phyloP scores from a whole-genome alignment of 2,113 vertebrate genomes.

The Oceanites oceanicus region DNA sequence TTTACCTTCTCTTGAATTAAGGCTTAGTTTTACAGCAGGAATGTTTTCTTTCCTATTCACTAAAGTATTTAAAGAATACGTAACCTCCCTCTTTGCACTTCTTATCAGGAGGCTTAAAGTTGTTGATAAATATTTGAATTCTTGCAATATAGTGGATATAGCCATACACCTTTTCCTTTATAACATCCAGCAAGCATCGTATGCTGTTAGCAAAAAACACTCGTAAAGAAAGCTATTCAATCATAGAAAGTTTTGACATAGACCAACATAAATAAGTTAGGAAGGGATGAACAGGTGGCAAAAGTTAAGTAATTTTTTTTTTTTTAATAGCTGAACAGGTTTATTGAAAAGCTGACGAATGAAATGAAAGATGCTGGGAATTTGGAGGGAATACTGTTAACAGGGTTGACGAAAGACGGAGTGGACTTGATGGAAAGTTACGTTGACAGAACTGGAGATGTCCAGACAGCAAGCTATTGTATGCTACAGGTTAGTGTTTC shows the following conservation, averaged over 20 bases:
- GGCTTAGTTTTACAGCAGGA: neutral
- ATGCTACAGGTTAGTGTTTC: slow-evolving; percentile 89
- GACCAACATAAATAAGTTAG: neutral
- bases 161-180: neutral
- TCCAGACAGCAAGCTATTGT: slow-evolving; percentile 97
- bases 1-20: neutral
- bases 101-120: neutral
- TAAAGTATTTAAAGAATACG: neutral
- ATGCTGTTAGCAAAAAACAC: neutral
- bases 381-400: slow-evolving; percentile 95
- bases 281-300: neutral
- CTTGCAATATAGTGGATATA: neutral
- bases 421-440: slow-evolving; percentile 99
- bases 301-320: neutral
- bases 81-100: neutral
- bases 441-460: slow-evolving; percentile 93
- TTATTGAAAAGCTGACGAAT: slow-evolving; percentile 92
- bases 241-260: neutral
- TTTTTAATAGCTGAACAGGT: slow-evolving; percentile 84
- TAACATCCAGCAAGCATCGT: neutral
- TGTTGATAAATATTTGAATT: neutral
- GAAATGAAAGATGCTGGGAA: slow-evolving; percentile 97
- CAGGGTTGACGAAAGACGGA: slow-evolving; percentile 94
- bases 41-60: neutral
- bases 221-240: neutral